Conservation (phyloP, 2,113 vertebrate genomes). For the Polypterus bichir region DNA sequence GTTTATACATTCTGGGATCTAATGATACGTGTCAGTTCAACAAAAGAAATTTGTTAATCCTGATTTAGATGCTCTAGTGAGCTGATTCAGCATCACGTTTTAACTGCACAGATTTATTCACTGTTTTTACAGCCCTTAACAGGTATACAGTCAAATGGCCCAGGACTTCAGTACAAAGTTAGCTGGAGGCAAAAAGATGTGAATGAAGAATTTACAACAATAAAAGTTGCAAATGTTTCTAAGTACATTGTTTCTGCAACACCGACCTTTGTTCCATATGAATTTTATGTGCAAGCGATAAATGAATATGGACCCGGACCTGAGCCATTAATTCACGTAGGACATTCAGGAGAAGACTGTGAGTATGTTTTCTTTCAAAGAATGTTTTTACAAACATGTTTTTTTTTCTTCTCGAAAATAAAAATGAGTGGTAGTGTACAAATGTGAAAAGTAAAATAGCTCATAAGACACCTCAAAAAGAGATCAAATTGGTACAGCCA, state of each 20-base stretch:
- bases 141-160: constrained; percentile 77
- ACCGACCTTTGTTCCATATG: constrained; percentile 78
- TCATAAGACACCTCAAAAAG: neutral
- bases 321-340: constrained; percentile 56
- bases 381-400: too few species aligned
- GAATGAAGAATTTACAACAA: constrained; percentile 69
- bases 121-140: constrained; percentile 60
- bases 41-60: too few species aligned
- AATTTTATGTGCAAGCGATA: constrained; percentile 81
- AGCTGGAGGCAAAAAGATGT: constrained; percentile 78
- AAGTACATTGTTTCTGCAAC: constrained; percentile 84
- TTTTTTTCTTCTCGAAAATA: too few species aligned
- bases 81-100: too few species aligned
- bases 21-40: too few species aligned
- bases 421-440: too few species aligned
- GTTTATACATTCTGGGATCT: too few species aligned
- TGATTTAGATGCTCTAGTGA: too few species aligned
- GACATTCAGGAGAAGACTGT: constrained; percentile 91
- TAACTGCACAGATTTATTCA: neutral
- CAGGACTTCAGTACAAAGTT: constrained; percentile 80
- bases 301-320: constrained; percentile 72
- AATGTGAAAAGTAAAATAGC: too few species aligned
- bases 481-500: neutral
- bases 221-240: constrained; percentile 75
- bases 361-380: constrained; percentile 42